Conservation (phyloP, 2,888 invertebrate genomes). For the Caenorhabditis angaria region DNA sequence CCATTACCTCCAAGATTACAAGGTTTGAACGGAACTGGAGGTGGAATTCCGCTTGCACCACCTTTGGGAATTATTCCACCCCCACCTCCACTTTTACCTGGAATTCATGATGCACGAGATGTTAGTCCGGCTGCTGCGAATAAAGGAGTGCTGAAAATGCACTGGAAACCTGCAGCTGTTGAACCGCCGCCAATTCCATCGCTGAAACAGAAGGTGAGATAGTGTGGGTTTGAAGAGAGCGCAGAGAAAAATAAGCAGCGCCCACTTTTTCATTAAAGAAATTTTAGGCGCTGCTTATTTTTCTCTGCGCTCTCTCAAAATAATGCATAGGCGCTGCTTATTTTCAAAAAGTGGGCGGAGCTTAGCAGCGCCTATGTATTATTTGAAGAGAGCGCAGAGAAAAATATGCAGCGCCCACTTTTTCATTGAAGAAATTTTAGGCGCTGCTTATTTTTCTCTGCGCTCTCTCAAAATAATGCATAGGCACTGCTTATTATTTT, state of each 20-base stretch:
- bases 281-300: neutral
- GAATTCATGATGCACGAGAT: slow-evolving; percentile 45
- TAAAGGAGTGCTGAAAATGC: slow-evolving; percentile 83
- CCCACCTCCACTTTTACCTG: slow-evolving; percentile 70
- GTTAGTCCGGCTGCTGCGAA: slow-evolving; percentile 61
- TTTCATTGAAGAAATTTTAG: too few relatives aligned
- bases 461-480: too few relatives aligned
- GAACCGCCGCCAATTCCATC: slow-evolving; percentile 67
- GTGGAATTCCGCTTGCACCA: slow-evolving; percentile 74
- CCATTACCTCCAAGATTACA: slow-evolving; percentile 53
- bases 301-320: too few relatives aligned
- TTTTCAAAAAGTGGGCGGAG: too few relatives aligned
- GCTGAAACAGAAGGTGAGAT: slow-evolving; percentile 63
- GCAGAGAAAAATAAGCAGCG: too few relatives aligned
- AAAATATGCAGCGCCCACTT: too few relatives aligned
- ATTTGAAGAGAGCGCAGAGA: too few relatives aligned
- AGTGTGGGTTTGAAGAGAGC: too few relatives aligned
- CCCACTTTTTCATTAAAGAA: too few relatives aligned
- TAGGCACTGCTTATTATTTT: neutral
- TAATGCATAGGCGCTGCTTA: neutral
- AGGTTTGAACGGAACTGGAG: neutral
- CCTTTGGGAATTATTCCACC: slow-evolving; percentile 69
- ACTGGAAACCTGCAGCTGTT: slow-evolving; percentile 86
- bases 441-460: slow-evolving; percentile 9
- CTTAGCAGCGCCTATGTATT: too few relatives aligned